Evolutionary conservation across 1,140 invertebrate genomes (phyloP), one percentile per base, ranked within the genome.

Genomic region (Trichonephila clavipes): DNA sequence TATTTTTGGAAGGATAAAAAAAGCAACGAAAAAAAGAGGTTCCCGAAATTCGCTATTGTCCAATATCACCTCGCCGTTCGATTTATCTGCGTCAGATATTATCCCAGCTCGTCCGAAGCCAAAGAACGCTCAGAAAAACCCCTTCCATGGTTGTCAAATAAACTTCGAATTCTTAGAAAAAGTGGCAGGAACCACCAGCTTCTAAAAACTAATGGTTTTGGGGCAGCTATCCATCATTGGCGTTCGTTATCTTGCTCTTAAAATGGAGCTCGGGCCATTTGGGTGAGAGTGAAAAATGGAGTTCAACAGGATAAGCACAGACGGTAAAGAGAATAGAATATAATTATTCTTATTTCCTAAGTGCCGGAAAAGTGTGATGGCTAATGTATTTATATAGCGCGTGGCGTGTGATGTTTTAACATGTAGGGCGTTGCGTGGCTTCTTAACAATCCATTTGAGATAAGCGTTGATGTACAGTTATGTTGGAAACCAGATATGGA

Each of bases 331-430:
- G 86, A 85, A 85, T 85, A 19, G 86, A 24, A 88, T 85, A 88
- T 88, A 88, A 88, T 88, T 88, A 88, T 88, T 62, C 59, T 88
- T 83, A 28, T 44, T 83, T 34, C 16, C 34, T 66, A 88, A 88
- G 86, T 88, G 86, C 19, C 24, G 86, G 59, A 64, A 51, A 88
- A 88, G 86, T 62, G 86, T 66, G 86, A 64, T 88, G 59, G 86
- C 64, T 88, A 88, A 88, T 88, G 61, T 88, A 88, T 88, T 88
- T 88, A 88, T 88, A 88, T 64, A 88, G 19, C 24, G 82, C 82
- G n/a, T 21, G 19, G 21, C 19, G 51, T 58, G 51, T 58, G 44
- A 51, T 24, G 40, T 83, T 83, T 83, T 83, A 24, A 24, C n/a
- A 14, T 2, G 21, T 40, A n/a, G 8, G 51, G 12, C n/a, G 51